Percentiles rank a stretch among this genome's conserved stretches.
Conservation (phyloP, 2,888 invertebrate species). For the Sesia bembeciformis region DNA sequence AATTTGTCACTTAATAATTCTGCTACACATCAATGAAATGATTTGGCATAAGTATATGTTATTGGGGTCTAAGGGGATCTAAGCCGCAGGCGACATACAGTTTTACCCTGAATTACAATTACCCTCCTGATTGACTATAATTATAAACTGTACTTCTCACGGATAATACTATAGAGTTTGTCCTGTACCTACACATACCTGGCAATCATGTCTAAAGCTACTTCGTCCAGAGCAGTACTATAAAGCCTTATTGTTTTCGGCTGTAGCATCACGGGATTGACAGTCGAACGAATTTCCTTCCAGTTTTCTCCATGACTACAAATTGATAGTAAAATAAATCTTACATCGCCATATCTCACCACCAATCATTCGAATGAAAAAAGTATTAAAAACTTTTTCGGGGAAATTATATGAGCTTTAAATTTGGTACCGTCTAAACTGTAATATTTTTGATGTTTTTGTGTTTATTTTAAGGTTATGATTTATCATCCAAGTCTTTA, state of each 20-base stretch:
- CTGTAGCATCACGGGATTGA: constrained; percentile 6
- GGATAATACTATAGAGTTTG: neutral
- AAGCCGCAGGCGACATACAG: no score
- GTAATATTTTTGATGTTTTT: no score
- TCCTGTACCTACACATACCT: constrained; percentile 35
- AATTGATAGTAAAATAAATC: neutral
- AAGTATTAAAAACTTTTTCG: no score
- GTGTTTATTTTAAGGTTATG: no score
- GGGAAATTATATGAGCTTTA: neutral
- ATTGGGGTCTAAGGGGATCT: neutral
- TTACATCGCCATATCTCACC: no score
- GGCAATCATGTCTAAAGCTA: constrained; percentile 74
- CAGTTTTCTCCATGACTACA: constrained; percentile 3
- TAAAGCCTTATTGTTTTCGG: constrained; percentile 4
- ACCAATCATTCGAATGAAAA: no score
- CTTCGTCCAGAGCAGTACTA: constrained; percentile 59
- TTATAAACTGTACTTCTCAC: neutral
- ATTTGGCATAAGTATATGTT: neutral
- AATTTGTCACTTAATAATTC: no score
- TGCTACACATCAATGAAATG: no score
- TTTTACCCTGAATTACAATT: no score
- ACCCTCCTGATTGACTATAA: neutral
- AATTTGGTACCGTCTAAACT: neutral
- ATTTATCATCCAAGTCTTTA: no score
- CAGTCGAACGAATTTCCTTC: constrained; percentile 6